A percentile compares a stretch with the other conserved stretches of the same genome.
phyloP scores from a whole-genome alignment of 2,888 invertebrate genomes.

The Conchocele bisecta region DNA sequence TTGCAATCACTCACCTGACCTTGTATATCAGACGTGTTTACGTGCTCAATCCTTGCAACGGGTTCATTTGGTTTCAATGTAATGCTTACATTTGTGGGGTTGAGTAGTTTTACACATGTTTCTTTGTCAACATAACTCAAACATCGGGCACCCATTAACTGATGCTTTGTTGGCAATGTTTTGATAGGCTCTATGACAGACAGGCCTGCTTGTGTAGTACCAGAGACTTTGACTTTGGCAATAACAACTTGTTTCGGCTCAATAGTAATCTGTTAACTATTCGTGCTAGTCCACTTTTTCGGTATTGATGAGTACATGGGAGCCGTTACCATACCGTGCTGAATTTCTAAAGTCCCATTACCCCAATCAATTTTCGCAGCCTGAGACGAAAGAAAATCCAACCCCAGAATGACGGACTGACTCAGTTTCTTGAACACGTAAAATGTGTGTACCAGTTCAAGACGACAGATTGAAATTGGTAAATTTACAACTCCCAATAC shows the following conservation, averaged over 20 bases:
- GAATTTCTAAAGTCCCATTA: not conserved
- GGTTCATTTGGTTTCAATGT: conserved; percentile 5
- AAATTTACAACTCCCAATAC: not conserved
- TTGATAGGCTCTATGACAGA: not conserved
- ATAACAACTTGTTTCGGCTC: not conserved
- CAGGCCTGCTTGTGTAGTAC: not conserved
- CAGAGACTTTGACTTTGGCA: not conserved
- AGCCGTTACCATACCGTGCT: not conserved
- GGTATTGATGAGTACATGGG: not conserved
- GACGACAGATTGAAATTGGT: not conserved
- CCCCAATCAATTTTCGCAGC: not conserved
- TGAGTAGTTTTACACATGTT: not conserved
- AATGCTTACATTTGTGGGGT: not conserved
- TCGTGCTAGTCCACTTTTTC: not conserved
- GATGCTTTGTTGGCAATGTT: not conserved
- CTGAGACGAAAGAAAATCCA: not conserved
- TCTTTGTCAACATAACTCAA: not conserved
- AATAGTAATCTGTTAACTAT: conserved; percentile 5
- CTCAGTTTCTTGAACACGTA: not conserved
- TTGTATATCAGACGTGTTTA: not conserved
- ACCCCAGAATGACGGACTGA: not conserved
- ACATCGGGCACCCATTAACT: conserved; percentile 1
- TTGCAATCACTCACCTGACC: not conserved
- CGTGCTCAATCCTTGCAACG: not conserved
- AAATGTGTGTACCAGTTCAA: conserved; percentile 13